Percentiles rank a stretch among this genome's conserved stretches.
Evolutionary conservation across 2,888 invertebrate species (phyloP).

Genomic region (Trichopoda pennipes): DNA sequence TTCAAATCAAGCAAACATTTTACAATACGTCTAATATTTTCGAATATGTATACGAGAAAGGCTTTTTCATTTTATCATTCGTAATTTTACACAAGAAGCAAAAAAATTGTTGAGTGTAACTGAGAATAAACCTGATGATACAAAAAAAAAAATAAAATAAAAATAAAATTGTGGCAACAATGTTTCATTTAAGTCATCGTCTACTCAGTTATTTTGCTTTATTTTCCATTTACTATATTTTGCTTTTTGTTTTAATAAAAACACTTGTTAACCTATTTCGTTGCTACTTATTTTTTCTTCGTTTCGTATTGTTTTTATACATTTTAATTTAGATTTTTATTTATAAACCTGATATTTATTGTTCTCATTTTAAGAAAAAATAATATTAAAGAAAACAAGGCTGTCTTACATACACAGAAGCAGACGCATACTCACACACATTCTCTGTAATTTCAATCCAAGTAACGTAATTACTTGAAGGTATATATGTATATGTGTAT

Average conservation of each 20-base stretch:
- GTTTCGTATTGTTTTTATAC: constrained; percentile 3
- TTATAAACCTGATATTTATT: constrained; percentile 49
- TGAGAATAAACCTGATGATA: too few relatives aligned
- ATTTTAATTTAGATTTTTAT: constrained; percentile 11
- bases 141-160: too few relatives aligned
- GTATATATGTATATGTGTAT: too few relatives aligned
- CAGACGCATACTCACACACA: neutral
- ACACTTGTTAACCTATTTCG: constrained; percentile 51
- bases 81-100: too few relatives aligned
- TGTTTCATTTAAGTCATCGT: too few relatives aligned
- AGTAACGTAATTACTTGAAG: neutral
- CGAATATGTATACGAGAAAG: too few relatives aligned
- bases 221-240: neutral
- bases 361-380: constrained; percentile 18
- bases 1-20: too few relatives aligned
- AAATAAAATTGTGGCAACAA: too few relatives aligned
- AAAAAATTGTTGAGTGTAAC: too few relatives aligned
- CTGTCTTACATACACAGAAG: neutral
- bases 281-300: constrained; percentile 7
- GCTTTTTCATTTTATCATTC: too few relatives aligned
- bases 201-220: neutral
- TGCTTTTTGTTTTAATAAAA: constrained; percentile 19
- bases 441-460: neutral
- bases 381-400: constrained; percentile 5
- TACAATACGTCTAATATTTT: too few relatives aligned